Conservation (phyloP, 2,888 invertebrate species). For the Autographa gamma region DNA sequence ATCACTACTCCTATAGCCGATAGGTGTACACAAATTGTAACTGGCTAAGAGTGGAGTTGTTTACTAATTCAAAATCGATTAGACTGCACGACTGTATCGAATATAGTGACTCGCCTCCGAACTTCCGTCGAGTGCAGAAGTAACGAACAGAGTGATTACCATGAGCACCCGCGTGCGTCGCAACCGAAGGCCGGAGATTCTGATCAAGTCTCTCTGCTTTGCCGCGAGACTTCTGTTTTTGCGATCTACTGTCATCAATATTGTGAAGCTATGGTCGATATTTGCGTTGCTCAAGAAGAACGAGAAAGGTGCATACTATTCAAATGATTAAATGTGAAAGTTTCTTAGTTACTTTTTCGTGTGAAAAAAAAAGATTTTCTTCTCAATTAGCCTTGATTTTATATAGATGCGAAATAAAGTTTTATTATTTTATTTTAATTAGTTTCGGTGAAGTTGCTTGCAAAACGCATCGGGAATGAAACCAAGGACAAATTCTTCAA, state of each 20-base stretch:
- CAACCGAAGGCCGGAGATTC: not conserved
- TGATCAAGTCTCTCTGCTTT: not conserved
- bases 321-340: not conserved
- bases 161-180: not conserved
- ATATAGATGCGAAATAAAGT: no score
- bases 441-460: no score
- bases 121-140: slow-evolving; percentile 9
- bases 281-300: not conserved
- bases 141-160: not conserved
- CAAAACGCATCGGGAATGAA: no score
- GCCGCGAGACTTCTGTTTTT: not conserved
- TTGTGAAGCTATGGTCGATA: not conserved
- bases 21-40: not conserved
- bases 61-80: slow-evolving; percentile 16
- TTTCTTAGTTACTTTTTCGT: no score
- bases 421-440: no score
- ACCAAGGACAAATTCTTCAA: no score
- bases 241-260: not conserved
- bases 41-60: not conserved
- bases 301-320: not conserved
- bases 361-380: no score
- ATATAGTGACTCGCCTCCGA: slow-evolving; percentile 5
- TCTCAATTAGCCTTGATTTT: no score
- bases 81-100: not conserved
- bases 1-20: not conserved